phyloP scores from a whole-genome alignment of 37 sponge, comb jelly and placozoan species.

The Spongilla lacustris region DNA sequence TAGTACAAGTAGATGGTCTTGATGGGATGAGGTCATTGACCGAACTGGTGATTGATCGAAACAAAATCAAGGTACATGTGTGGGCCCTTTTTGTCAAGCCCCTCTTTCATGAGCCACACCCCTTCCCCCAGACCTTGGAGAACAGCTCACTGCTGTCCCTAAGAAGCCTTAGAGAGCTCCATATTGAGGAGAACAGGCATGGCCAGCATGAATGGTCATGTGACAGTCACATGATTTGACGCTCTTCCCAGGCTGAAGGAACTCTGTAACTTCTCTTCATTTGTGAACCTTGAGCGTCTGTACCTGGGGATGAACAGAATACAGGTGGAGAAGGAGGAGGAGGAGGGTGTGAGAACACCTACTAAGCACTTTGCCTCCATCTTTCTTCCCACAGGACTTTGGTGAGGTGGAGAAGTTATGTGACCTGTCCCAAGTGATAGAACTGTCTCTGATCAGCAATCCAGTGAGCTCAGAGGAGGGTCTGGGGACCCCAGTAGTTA shows the following conservation, averaged over 20 bases:
- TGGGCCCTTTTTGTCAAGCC: not conserved
- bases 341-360: not conserved
- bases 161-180: conserved; percentile 67
- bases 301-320: conserved; percentile 91
- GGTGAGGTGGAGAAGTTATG: conserved; percentile 86
- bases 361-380: not conserved
- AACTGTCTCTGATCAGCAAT: conserved; percentile 87
- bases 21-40: conserved; percentile 57
- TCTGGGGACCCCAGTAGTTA: too few relatives aligned
- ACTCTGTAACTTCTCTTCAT: conserved; percentile 71
- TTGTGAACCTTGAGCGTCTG: conserved; percentile 70
- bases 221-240: not conserved
- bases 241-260: conserved; percentile 58
- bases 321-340: conserved; percentile 50
- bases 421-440: conserved; percentile 62
- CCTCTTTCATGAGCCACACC: not conserved
- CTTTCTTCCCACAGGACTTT: conserved; percentile 64
- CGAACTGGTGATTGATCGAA: conserved; percentile 95
- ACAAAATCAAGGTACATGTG: conserved; percentile 95
- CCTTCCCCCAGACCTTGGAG: not conserved
- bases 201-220: not conserved
- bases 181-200: conserved; percentile 93
- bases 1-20: conserved; percentile 82
- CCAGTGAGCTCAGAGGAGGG: too few relatives aligned
- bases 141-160: conserved; percentile 67